Conservation (phyloP, 2,113 vertebrate genomes). For the Pogona vitticeps region DNA sequence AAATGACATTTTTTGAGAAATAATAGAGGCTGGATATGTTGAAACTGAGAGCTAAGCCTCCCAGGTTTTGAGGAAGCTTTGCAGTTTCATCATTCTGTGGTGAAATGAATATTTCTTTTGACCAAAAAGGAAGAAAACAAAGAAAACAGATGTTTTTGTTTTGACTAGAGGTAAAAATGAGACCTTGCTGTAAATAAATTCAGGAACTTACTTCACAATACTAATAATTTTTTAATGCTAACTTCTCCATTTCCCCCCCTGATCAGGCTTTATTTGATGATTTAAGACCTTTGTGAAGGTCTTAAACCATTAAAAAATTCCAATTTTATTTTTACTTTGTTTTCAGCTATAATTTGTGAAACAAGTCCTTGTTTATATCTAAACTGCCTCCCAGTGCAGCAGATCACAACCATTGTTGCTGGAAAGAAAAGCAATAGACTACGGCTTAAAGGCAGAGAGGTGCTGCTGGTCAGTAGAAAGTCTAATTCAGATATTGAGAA, state of each 20-base stretch:
- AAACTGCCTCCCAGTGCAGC: not conserved
- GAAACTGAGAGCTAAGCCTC: constrained; percentile 58
- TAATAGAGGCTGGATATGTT: constrained; percentile 57
- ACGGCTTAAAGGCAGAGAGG: not conserved
- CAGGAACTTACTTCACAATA: constrained; percentile 38
- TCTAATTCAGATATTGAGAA: no score
- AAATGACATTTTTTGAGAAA: constrained; percentile 60
- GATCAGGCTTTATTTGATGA: constrained; percentile 46
- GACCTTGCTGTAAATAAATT: constrained; percentile 45
- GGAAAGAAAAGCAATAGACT: not conserved
- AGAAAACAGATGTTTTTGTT: constrained; percentile 50
- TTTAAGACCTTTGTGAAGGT: not conserved
- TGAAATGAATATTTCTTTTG: constrained; percentile 55
- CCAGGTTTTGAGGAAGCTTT: not conserved
- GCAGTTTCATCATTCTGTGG: constrained; percentile 46
- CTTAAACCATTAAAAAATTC: no score
- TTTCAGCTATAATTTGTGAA: no score
- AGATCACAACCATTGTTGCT: not conserved
- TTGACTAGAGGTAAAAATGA: constrained; percentile 51
- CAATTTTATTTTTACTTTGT: no score
- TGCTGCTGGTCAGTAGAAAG: no score
- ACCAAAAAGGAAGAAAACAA: constrained; percentile 35
- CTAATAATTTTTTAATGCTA: constrained; percentile 45
- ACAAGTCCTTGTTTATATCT: not conserved
- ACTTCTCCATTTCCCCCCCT: constrained; percentile 37